These are phyloP conservation scores for Poecilia velifera DNA, from an alignment of 2,797 vertebrate species.

Conservation along the genomic window DNA sequence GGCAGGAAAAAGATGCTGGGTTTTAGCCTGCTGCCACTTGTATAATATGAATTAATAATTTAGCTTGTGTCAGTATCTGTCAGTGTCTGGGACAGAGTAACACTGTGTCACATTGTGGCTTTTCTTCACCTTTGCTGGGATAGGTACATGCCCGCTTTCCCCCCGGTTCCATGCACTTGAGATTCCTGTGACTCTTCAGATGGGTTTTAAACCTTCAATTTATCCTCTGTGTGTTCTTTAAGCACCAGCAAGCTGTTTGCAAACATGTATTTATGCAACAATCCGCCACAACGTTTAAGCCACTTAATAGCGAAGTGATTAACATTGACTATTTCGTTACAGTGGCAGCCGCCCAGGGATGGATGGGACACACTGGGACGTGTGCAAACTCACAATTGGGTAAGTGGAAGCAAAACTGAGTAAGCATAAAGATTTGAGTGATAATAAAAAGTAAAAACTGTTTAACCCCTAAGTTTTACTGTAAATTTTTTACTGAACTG, in stretches of 20 bases:
- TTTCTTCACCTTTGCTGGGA: background rate
- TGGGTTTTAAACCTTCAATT: background rate
- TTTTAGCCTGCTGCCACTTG: background rate
- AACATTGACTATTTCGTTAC: conserved; percentile 1
- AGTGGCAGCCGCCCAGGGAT: background rate
- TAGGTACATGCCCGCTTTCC: background rate
- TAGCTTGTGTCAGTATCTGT: background rate
- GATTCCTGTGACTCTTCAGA: background rate
- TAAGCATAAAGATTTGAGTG: background rate
- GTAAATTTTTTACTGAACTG: background rate
- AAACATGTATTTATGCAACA: background rate
- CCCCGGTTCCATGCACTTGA: background rate
- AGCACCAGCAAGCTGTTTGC: background rate
- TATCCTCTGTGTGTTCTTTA: background rate
- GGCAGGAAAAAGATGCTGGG: background rate
- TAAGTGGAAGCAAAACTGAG: background rate
- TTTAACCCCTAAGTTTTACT: background rate
- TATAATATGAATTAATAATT: background rate
- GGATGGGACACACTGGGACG: background rate
- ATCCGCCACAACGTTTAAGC: background rate
- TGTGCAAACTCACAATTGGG: background rate
- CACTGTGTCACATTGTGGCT: background rate
- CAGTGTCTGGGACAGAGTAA: too few species aligned
- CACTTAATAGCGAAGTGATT: conserved; percentile 1
- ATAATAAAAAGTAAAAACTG: background rate